Base-by-base conservation (phyloP, 2,888 invertebrate species). In the Halictus quadricinctus region DNA sequence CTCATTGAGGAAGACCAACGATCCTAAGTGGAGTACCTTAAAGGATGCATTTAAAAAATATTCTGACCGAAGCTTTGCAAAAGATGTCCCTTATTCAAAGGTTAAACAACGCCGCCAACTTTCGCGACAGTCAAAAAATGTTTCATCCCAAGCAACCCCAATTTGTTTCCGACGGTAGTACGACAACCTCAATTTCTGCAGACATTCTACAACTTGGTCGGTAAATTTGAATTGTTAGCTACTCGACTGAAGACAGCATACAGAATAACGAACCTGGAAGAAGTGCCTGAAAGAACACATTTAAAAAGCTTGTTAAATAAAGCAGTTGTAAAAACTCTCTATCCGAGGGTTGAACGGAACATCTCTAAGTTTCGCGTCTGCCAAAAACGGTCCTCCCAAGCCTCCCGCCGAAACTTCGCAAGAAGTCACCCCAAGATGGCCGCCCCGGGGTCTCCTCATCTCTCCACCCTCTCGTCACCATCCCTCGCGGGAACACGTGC, bases 371-470 rank as follows among this genome's bases (percentile, higher is more conserved):
- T 25, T 60, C 60, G 25, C n/a, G 21, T 60, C 54, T 12, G 25
- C 12, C n/a, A 60, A 25, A 60, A 25, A 25, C 13, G n/a, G 25
- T 25, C 25, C 60, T 60, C 12, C 15, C 5, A 1, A 6, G 21
- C 54, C 13, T 25, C 60, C 60, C n/a, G 25, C n/a, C 60, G 10
- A n/a, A 60, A 60, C 25, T 5, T 60, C 36, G 25, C 18, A 66
- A 36, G 66, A 66, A 66, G 66, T 66, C 66, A 29, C 66, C 66
- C 66, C 36, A 66, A 66, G 36, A 66, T 66, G 66, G 66, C 66
- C 15, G 66, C 36, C 66, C 13, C 54, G 21, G 21, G 21, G 21
- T 54, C 21, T 54, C 21, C 21, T 3, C 10, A 29, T 18, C 66
- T 29, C 18, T 8, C 18, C 64, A 66, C 29, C 66, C 36, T 66